A percentile compares a stretch with the other conserved stretches of the same genome.
These are phyloP conservation scores for Propsilocerus akamusi DNA, from an alignment of 1,140 invertebrate genomes.

Conservation along the genomic window DNA sequence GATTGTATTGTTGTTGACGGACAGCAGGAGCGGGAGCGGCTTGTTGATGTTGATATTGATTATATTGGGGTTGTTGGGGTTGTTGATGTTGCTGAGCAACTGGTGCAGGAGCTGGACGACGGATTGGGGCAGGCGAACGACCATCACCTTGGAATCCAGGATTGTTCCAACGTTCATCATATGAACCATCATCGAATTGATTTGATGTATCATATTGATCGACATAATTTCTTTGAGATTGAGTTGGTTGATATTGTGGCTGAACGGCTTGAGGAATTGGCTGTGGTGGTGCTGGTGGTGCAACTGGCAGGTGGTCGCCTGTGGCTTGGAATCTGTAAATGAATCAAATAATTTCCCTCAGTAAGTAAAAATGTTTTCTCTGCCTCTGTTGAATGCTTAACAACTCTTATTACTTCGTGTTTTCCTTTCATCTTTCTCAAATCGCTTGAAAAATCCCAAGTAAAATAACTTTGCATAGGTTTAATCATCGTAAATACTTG, in stretches of 20 bases:
- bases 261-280: conserved; percentile 23
- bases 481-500: no score
- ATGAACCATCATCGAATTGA: conserved; percentile 35
- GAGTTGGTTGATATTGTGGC: conserved; percentile 23
- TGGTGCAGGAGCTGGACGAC: conserved; percentile 24
- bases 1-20: conserved; percentile 16
- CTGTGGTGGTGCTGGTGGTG: conserved; percentile 34
- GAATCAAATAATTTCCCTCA: neutral
- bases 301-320: conserved; percentile 57
- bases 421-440: no score
- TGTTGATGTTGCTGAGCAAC: conserved; percentile 23
- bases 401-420: no score
- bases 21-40: conserved; percentile 22
- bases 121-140: conserved; percentile 17
- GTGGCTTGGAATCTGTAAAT: conserved; percentile 38
- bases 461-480: no score
- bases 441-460: no score
- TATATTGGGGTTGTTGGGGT: conserved; percentile 22
- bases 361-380: neutral
- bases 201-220: conserved; percentile 24
- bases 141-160: conserved; percentile 12
- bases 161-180: conserved; percentile 25
- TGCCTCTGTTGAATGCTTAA: no score
- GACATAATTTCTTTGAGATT: conserved; percentile 13
- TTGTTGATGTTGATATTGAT: conserved; percentile 19